A percentile compares a stretch with the other conserved stretches of the same genome.
Evolutionary conservation across 2,113 vertebrate genomes (phyloP).

Genomic region (Daubentonia madagascariensis): DNA sequence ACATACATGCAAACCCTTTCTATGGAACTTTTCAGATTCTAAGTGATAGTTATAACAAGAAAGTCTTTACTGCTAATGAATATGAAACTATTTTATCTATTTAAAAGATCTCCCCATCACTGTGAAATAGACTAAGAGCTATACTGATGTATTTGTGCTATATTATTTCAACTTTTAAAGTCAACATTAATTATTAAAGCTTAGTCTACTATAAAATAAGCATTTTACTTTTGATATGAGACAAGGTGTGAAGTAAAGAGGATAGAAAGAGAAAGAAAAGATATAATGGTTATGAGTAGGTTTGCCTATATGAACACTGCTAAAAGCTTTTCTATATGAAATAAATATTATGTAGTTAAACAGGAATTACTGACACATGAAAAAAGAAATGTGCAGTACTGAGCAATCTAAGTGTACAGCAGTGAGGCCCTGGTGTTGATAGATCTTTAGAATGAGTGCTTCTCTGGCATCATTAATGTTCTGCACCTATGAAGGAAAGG

Average conservation of each 20-base stretch:
- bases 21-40: not conserved
- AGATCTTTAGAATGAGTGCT: not conserved
- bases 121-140: not conserved
- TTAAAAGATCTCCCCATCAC: not conserved
- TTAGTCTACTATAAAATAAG: not conserved
- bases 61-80: not conserved
- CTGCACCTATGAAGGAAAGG: not conserved
- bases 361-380: not conserved
- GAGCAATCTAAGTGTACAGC: not conserved
- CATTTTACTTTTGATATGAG: not conserved
- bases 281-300: not conserved
- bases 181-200: conserved; percentile 22
- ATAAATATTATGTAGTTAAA: not conserved
- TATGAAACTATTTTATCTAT: not conserved
- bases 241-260: not conserved
- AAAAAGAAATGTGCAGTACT: not conserved
- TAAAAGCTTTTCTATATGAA: conserved; percentile 17
- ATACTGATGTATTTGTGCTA: not conserved
- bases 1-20: not conserved
- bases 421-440: not conserved
- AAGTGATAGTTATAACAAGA: not conserved
- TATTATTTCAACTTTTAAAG: conserved; percentile 4
- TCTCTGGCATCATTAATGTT: not conserved
- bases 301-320: not conserved
- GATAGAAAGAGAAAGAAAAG: not conserved